phyloP scores from a whole-genome alignment of 2,888 invertebrate genomes.

The Diarsia dahlii region DNA sequence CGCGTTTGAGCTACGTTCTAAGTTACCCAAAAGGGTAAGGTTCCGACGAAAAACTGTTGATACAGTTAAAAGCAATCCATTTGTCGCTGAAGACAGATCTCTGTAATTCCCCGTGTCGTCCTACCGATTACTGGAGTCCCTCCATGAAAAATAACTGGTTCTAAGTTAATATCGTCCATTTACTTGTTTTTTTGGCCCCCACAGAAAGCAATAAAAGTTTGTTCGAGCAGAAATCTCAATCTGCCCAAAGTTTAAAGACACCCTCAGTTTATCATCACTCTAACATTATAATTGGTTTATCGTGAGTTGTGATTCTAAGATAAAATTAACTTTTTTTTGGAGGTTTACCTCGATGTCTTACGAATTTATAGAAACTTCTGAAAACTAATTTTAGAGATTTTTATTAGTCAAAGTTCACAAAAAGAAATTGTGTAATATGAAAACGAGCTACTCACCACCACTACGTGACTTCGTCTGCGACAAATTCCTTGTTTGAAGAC shows the following conservation, averaged over 20 bases:
- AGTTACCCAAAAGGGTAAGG: background rate
- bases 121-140: conserved; percentile 32
- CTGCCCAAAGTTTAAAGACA: conserved; percentile 74
- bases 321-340: conserved; percentile 31
- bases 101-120: background rate
- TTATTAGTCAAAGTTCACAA: background rate
- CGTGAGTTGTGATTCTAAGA: conserved; percentile 62
- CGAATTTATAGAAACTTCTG: background rate
- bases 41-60: background rate
- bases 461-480: too few species aligned
- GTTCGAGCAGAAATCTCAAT: conserved; percentile 84
- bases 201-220: conserved; percentile 83
- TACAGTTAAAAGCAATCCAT: conserved; percentile 19
- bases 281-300: conserved; percentile 74
- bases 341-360: conserved; percentile 5
- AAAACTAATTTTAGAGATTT: background rate
- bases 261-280: conserved; percentile 72
- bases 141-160: conserved; percentile 56
- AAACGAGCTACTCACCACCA: background rate
- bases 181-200: conserved; percentile 67
- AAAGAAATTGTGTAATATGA: background rate
- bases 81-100: conserved; percentile 13
- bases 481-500: background rate
- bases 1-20: background rate
- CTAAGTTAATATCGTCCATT: conserved; percentile 58